These are phyloP conservation scores for Rhagonycha fulva DNA, from an alignment of 2,888 invertebrate genomes.

Conservation along the genomic window DNA sequence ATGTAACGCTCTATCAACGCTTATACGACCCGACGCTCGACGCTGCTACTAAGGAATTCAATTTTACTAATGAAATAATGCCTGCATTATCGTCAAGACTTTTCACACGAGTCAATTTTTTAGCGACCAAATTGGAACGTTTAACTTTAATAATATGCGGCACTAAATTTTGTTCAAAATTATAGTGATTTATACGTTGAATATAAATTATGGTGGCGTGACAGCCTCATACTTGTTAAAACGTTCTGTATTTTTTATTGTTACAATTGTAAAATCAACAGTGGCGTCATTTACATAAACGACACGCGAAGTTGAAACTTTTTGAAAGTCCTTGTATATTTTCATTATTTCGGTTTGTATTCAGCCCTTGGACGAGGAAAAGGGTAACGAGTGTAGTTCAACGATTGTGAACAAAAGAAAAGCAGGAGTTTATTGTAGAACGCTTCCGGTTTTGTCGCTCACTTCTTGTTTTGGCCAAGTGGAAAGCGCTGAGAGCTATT, in stretches of 20 bases:
- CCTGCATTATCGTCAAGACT: too few relatives aligned
- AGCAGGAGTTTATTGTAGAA: background rate
- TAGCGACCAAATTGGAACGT: background rate
- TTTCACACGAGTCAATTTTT: too few relatives aligned
- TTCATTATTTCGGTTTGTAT: background rate
- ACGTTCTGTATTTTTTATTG: background rate
- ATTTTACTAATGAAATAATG: too few relatives aligned
- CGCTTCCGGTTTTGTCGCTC: background rate
- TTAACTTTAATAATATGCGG: background rate
- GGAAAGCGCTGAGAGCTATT: background rate
- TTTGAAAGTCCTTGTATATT: background rate
- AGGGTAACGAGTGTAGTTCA: background rate
- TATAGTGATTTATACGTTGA: background rate
- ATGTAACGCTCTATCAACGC: too few relatives aligned
- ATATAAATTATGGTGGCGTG: background rate
- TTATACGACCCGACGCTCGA: too few relatives aligned
- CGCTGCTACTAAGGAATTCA: too few relatives aligned
- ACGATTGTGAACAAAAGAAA: background rate
- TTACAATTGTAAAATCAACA: background rate
- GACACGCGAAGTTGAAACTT: background rate
- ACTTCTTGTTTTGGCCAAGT: background rate
- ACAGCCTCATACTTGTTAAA: background rate
- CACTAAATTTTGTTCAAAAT: background rate
- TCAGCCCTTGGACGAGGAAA: background rate
- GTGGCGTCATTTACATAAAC: background rate